Conservation (phyloP, 2,113 vertebrate genomes). For the Eidolon helvum region DNA sequence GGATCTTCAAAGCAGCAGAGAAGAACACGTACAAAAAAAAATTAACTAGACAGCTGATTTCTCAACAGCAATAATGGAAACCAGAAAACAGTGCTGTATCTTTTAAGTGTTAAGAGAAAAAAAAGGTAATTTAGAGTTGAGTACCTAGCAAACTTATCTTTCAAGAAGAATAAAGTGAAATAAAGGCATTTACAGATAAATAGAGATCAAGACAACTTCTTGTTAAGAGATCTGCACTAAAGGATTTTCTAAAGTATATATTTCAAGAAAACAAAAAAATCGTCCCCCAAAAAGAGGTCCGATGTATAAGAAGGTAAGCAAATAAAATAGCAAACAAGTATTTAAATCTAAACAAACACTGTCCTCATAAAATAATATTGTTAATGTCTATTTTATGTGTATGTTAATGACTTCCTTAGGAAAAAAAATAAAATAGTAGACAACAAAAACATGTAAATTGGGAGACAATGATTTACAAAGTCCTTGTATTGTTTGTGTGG, state of each 20-base stretch:
- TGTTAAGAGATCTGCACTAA: background rate
- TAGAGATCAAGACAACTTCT: background rate
- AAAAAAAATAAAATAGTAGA: constrained; percentile 21
- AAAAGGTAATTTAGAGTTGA: background rate
- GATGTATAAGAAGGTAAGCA: background rate
- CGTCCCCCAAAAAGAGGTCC: background rate
- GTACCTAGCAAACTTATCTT: background rate
- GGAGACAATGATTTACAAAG: background rate
- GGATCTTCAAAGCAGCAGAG: background rate
- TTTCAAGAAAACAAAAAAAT: background rate
- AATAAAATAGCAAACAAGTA: constrained; percentile 33
- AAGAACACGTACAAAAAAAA: background rate
- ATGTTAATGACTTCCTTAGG: constrained; percentile 13
- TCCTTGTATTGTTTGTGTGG: background rate
- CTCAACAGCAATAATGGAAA: constrained; percentile 1
- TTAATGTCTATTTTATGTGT: background rate
- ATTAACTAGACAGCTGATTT: background rate
- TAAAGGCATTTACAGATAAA: constrained; percentile 29
- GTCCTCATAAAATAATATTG: constrained; percentile 28
- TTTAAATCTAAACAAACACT: constrained; percentile 33
- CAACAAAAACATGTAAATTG: background rate
- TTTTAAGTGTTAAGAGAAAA: background rate
- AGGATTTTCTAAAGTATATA: background rate
- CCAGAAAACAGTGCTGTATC: background rate
- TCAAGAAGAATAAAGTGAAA: constrained; percentile 41